Conservation (phyloP, 2,888 invertebrate genomes). For the Pardosa pseudoannulata region DNA sequence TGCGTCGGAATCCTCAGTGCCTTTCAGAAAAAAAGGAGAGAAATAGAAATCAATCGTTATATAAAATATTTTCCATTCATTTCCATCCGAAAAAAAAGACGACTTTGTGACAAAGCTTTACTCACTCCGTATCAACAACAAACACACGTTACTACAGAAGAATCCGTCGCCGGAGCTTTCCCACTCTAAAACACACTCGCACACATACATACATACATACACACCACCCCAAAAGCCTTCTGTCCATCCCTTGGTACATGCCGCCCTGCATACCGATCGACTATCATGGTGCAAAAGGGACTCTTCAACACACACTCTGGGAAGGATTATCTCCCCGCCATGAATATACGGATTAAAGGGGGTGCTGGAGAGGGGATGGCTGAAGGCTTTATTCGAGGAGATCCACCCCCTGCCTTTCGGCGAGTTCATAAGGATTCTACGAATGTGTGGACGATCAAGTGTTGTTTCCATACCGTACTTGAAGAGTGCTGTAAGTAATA, state of each 20-base stretch:
- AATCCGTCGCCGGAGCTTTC: background rate
- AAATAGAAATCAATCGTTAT: background rate
- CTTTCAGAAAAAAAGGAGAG: background rate
- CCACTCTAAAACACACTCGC: no score
- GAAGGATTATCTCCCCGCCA: conserved; percentile 32
- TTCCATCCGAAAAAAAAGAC: background rate
- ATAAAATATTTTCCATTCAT: background rate
- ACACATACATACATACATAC: no score
- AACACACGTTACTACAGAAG: background rate
- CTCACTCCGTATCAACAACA: conserved; percentile 5
- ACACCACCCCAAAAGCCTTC: no score
- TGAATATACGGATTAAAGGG: conserved; percentile 46
- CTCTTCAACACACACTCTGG: conserved; percentile 15
- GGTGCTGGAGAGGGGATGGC: background rate
- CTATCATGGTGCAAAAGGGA: conserved; percentile 20
- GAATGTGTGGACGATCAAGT: conserved; percentile 37
- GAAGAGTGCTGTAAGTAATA: conserved; percentile 1
- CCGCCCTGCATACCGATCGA: conserved; percentile 23
- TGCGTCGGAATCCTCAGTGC: background rate
- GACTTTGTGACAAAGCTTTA: background rate
- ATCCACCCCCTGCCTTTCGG: conserved; percentile 23
- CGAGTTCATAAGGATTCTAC: conserved; percentile 56
- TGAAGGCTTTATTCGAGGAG: background rate
- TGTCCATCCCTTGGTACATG: background rate
- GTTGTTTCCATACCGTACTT: background rate